Evolutionary conservation across 1,140 invertebrate genomes (phyloP).

Genomic region (Drosophila setifemur): DNA sequence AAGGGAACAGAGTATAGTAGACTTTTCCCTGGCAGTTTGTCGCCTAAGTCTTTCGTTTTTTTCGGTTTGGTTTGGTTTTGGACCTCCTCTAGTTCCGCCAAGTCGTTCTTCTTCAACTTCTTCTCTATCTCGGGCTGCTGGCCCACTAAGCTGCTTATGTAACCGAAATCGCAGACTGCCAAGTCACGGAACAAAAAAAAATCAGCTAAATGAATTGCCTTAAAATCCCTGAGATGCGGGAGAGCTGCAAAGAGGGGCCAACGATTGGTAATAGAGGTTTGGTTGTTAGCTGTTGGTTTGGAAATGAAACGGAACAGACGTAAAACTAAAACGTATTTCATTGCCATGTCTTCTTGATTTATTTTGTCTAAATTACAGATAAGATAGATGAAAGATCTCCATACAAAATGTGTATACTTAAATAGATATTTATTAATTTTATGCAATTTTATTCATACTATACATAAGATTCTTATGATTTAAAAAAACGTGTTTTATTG

Average conservation of each 20-base stretch:
- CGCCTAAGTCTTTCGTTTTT: conserved; percentile 51
- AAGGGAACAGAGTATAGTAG: background rate
- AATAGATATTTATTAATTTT: too few relatives aligned
- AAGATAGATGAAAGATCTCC: too few relatives aligned
- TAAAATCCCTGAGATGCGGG: conserved; percentile 5
- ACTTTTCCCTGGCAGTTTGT: conserved; percentile 36
- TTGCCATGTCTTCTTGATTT: too few relatives aligned
- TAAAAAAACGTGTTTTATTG: too few relatives aligned
- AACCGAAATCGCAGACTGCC: conserved; percentile 9
- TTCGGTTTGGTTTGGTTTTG: too few relatives aligned
- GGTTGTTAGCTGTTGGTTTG: too few relatives aligned
- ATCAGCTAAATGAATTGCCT: conserved; percentile 3
- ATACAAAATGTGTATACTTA: too few relatives aligned
- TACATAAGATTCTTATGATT: too few relatives aligned
- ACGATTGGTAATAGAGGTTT: background rate
- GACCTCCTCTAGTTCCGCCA: background rate
- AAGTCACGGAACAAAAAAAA: conserved; percentile 27
- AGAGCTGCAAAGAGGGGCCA: background rate
- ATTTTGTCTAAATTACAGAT: too few relatives aligned
- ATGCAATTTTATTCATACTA: too few relatives aligned
- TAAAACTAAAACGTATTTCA: too few relatives aligned
- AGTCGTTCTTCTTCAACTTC: background rate
- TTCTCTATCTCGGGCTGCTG: background rate
- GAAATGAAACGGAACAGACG: too few relatives aligned
- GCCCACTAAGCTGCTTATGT: conserved; percentile 37